phyloP scores from a whole-genome alignment of 1,140 invertebrate species.

The Telenomus remus region DNA sequence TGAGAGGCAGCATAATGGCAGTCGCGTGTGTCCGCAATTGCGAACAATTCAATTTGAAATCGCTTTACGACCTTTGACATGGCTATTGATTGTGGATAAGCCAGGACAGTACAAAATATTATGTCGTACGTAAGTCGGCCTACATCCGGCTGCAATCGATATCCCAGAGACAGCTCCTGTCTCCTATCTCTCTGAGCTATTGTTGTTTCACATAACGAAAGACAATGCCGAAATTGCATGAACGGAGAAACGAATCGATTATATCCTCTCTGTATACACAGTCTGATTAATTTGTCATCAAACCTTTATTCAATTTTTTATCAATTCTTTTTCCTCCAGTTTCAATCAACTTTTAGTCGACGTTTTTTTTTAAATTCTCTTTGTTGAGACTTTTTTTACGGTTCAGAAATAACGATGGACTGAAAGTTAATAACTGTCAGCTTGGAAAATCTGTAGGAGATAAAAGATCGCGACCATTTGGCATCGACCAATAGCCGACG shows the following conservation, averaged over 20 bases:
- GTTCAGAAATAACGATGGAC: too few relatives aligned
- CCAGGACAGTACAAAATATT: slow-evolving; percentile 36
- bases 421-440: too few relatives aligned
- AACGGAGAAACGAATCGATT: slow-evolving; percentile 9
- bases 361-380: too few relatives aligned
- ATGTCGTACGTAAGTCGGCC: slow-evolving; percentile 55
- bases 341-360: too few relatives aligned
- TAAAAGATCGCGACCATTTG: too few relatives aligned
- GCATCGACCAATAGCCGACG: not conserved
- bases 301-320: too few relatives aligned
- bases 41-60: slow-evolving; percentile 3
- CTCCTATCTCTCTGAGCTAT: slow-evolving; percentile 51
- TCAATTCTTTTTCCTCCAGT: too few relatives aligned
- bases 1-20: not conserved
- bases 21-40: slow-evolving; percentile 8
- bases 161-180: slow-evolving; percentile 53
- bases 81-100: slow-evolving; percentile 33
- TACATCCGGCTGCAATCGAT: slow-evolving; percentile 60
- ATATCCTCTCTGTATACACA: too few relatives aligned
- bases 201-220: slow-evolving; percentile 43
- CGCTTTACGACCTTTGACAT: slow-evolving; percentile 19
- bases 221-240: slow-evolving; percentile 13
- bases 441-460: too few relatives aligned
- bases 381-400: too few relatives aligned
- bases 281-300: too few relatives aligned